phyloP scores from a whole-genome alignment of 1,140 invertebrate genomes.

The Drosophila repletoides region DNA sequence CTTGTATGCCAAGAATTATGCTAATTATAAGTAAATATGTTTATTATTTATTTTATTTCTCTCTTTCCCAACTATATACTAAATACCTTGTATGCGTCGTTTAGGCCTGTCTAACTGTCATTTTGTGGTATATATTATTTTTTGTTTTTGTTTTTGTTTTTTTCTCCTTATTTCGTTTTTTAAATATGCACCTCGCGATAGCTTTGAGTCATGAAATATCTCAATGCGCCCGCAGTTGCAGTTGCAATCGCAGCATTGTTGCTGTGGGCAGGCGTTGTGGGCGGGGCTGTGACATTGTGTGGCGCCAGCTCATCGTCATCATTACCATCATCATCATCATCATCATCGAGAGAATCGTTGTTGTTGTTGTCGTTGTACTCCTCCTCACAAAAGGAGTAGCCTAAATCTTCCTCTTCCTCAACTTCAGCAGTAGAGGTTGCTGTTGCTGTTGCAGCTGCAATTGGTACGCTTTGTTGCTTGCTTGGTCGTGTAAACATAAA shows the following conservation, averaged over 20 bases:
- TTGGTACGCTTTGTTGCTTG: constrained; percentile 19
- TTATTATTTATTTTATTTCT: background rate
- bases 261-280: constrained; percentile 47
- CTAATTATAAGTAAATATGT: constrained; percentile 32
- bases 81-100: constrained; percentile 70
- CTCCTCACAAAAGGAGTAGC: constrained; percentile 74
- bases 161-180: background rate
- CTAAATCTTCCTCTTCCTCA: constrained; percentile 73
- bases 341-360: constrained; percentile 7
- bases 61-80: constrained; percentile 19
- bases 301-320: constrained; percentile 1
- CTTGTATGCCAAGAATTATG: constrained; percentile 29
- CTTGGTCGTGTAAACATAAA: constrained; percentile 52
- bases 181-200: constrained; percentile 71
- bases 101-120: constrained; percentile 42
- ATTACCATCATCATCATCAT: constrained; percentile 10
- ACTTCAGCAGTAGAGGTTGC: constrained; percentile 4
- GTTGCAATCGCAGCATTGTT: constrained; percentile 40
- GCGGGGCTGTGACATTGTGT: constrained; percentile 44
- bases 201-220: constrained; percentile 64
- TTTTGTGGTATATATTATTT: constrained; percentile 10
- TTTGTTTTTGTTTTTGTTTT: constrained; percentile 16
- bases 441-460: constrained; percentile 14
- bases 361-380: constrained; percentile 33
- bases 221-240: constrained; percentile 47